Evolutionary conservation across 2,797 vertebrate species (phyloP), one percentile per base, ranked within the genome.

Genomic region (Amniataba percoides): DNA sequence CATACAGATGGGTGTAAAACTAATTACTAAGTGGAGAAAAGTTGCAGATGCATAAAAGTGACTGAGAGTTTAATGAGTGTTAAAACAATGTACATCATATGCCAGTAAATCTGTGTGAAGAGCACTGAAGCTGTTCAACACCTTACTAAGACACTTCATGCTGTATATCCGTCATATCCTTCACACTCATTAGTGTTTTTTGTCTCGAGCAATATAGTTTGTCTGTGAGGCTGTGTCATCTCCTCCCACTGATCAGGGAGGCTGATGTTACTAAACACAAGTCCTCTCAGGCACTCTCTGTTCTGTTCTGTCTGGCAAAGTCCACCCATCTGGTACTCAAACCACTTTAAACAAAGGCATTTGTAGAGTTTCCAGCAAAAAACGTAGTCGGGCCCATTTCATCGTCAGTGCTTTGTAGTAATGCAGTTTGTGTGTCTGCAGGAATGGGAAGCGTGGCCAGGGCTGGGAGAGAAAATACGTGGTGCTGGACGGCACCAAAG

Each of bases 401-500:
- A 12, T 57, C 8, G 0, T 42, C 23, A 6, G 0, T 58, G 60
- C 39, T 62, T 52, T 46, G n/a, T 21, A 56, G 31, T 74, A 13
- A 74, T 46, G 11, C n/a, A 23, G 15, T 5, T 60, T 52, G 2
- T 87, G 55, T 83, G 25, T 85, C 84, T 88, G 11, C 87, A 99
- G 98, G 93, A 99, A 98, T 78, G 99, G 98, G 83, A 99, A 99
- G 88, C 96, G 98, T 87, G 98, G 98, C 64, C 97, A 98, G 91
- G 97, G 97, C 89, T 99, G 98, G 98, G 98, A 99, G 92, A 96
- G 97, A 87, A 99, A 98, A 77, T 99, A 98, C 61, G 94, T 99
- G 87, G 95, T 99, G 66, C 93, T 99, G 92, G 98, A 99, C 68
- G 97, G 97, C 76, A 98, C 97, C 0, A 99, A 99, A 93, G 95